Evolutionary conservation across 1,140 invertebrate genomes (phyloP).

Genomic region (Drosophila sp.): DNA sequence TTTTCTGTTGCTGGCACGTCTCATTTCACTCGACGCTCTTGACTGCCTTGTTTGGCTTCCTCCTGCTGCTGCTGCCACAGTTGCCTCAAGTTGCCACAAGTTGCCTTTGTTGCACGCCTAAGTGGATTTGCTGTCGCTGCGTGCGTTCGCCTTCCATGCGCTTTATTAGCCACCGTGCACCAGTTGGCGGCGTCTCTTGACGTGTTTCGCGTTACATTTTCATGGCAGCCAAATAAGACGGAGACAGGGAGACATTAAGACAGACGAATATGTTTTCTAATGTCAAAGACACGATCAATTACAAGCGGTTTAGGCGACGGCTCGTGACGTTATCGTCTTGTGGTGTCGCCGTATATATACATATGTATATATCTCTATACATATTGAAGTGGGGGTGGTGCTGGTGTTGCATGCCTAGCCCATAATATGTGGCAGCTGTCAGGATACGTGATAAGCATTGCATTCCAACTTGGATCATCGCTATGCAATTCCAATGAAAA

Average conservation of each 20-base stretch:
- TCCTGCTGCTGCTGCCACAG: slow-evolving; percentile 17
- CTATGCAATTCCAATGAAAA: slow-evolving; percentile 30
- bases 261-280: slow-evolving; percentile 50
- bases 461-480: slow-evolving; percentile 8
- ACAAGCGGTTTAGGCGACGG: slow-evolving; percentile 43
- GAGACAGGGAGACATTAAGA: neutral
- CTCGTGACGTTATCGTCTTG: slow-evolving; percentile 47
- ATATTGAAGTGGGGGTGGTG: neutral
- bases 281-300: slow-evolving; percentile 59
- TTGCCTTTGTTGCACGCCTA: slow-evolving; percentile 44
- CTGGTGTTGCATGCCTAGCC: slow-evolving; percentile 13
- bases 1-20: slow-evolving; percentile 41
- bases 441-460: slow-evolving; percentile 41
- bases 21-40: slow-evolving; percentile 49
- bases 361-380: no score
- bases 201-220: slow-evolving; percentile 55
- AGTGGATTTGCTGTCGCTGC: slow-evolving; percentile 56
- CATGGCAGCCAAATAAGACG: slow-evolving; percentile 26
- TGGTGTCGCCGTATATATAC: neutral
- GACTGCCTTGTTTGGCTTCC: slow-evolving; percentile 51
- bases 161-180: slow-evolving; percentile 56
- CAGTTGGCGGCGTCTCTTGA: slow-evolving; percentile 54
- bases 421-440: slow-evolving; percentile 11
- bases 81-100: slow-evolving; percentile 4
- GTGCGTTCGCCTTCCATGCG: slow-evolving; percentile 53